Base-by-base conservation (phyloP, 30 jellyfish, hydroid and myxozoan genomes). In the Aurelia aurita region DNA sequence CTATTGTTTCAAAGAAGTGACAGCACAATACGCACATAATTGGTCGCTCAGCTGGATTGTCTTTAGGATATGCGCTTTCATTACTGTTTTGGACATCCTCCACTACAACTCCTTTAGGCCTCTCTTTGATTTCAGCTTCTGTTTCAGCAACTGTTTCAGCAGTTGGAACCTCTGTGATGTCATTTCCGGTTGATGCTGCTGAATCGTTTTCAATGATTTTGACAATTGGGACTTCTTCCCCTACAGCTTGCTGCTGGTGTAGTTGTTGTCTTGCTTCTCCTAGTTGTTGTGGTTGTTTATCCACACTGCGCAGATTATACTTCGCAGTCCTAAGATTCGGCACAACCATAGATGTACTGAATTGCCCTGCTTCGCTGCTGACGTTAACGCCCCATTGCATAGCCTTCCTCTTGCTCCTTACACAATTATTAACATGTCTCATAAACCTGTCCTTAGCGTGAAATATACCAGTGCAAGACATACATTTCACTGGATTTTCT, bases 11-110 rank as follows among this genome's bases (percentile, higher is more conserved):
- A 23, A 71, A 71, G 69, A 71, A 46, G 6, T 46, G 84, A 16
- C 46, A 71, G 59, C 84, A 71, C 21, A 71, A 66, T 20, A 47
- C 69, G 14, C 84, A 71, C 46, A 46, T 46, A 2, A 71, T 49
- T n/a, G 84, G 84, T 45, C 69, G 84, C 25, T 43, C 32, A 4
- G 20, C 7, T 5, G 22, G 45, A 29, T 29, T 29, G 32, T 63
- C 49, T 29, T 25, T 63, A 16, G 75, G 45, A 29, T 29, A 27
- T 22, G 49, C 75, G 46, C 49, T 29, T 19, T 22, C 49, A 39
- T 39, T 39, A 1, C 15, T 15, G 16, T 39, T 39, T 4, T 1
- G 21, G 8, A 29, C 20, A 63, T 25, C 75, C 9, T 29, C 49
- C 12, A 22, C 75, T 2, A 63, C 45, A 3, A 19, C 45, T 19